Percentiles rank a stretch among this genome's conserved stretches.
Evolutionary conservation across 92 coral and sea anemone genomes (phyloP).

Genomic region (Umimayanthus kanabou): DNA sequence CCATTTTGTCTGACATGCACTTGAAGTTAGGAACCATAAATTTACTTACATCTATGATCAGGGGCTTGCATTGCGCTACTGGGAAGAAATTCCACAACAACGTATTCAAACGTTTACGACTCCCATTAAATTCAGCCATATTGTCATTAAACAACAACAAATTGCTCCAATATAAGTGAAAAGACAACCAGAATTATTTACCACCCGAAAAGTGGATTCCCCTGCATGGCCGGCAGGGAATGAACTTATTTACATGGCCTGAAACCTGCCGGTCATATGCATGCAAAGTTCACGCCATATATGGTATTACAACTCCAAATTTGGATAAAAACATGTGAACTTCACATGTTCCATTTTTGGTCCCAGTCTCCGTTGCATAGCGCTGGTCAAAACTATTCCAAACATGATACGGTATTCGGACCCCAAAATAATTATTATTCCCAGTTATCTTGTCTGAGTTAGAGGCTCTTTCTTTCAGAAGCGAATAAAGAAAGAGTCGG

Average conservation of each 20-base stretch:
- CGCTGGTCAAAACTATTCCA: no score
- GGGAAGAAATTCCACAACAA: conserved; percentile 40
- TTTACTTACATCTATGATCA: conserved; percentile 56
- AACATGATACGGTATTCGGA: no score
- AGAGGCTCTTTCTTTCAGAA: no score
- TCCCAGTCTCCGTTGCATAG: conserved; percentile 12
- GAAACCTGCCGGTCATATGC: conserved; percentile 30
- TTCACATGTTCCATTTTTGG: conserved; percentile 20
- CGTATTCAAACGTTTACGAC: conserved; percentile 29
- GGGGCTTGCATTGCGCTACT: conserved; percentile 50
- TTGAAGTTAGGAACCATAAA: not conserved
- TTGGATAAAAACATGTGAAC: conserved; percentile 20
- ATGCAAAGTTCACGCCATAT: conserved; percentile 21
- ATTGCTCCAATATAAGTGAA: not conserved
- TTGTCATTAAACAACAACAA: conserved; percentile 14
- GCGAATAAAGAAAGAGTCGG: no score
- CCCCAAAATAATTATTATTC: no score
- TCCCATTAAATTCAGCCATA: conserved; percentile 12
- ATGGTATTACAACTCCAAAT: conserved; percentile 27
- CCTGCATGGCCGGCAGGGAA: not conserved
- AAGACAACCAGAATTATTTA: conserved; percentile 22
- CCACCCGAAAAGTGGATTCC: not conserved
- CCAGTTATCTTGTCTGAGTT: no score
- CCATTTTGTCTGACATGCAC: no score
- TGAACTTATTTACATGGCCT: not conserved